These are phyloP conservation scores for Dendrocopos noguchii DNA, from an alignment of 2,113 vertebrate species.

Conservation along the genomic window DNA sequence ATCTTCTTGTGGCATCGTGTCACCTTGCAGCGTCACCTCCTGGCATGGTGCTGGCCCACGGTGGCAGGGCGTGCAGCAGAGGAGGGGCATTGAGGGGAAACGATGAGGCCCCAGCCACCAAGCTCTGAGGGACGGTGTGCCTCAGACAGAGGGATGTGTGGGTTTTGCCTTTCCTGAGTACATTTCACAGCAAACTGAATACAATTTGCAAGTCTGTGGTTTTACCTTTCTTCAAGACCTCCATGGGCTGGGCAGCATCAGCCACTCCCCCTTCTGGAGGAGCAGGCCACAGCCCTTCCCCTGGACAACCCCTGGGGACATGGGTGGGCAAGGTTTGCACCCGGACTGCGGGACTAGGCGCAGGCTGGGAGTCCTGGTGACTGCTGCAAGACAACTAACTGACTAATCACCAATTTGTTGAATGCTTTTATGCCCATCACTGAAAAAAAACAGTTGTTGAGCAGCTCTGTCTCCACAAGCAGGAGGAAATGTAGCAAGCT, in stretches of 20 bases:
- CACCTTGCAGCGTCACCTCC: rapidly evolving
- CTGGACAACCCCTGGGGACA: too few relatives aligned
- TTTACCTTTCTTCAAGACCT: neutral
- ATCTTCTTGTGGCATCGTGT: rapidly evolving
- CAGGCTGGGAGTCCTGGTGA: neutral
- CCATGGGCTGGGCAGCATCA: too few relatives aligned
- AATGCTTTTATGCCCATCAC: neutral
- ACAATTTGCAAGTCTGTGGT: too few relatives aligned
- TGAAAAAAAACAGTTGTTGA: neutral
- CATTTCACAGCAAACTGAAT: neutral
- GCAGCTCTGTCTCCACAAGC: neutral
- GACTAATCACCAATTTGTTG: neutral
- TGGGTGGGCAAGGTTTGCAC: neutral
- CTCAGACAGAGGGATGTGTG: neutral
- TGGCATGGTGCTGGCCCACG: rapidly evolving
- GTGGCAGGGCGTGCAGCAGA: neutral
- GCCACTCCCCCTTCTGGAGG: neutral
- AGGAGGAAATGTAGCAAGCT: neutral
- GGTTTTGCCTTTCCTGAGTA: neutral
- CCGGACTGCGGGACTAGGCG: neutral
- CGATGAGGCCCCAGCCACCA: neutral
- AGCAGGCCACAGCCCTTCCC: too few relatives aligned
- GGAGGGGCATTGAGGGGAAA: neutral
- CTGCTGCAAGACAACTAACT: neutral
- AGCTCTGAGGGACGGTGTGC: too few relatives aligned